Base-by-base conservation (phyloP, 1,140 invertebrate species). In the Whitmania pigra region DNA sequence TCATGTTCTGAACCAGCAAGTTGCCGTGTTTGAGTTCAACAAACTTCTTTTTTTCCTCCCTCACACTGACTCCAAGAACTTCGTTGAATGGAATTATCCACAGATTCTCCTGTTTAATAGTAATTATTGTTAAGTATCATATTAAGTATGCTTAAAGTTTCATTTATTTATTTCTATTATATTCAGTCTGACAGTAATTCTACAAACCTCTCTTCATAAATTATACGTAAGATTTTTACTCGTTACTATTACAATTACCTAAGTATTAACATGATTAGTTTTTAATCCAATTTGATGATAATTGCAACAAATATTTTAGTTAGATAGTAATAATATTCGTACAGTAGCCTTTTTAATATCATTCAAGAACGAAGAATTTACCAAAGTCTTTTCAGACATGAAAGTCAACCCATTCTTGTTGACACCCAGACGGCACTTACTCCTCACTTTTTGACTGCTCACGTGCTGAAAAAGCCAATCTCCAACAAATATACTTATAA, bases 391-490 rank as follows among this genome's bases (percentile, higher is more conserved):
- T 76, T 91, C 86, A 80, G 95, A 90, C 75, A 97, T 86, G 84
- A 97, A 94, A 79, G 94, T 90, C 20, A 97, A 91, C 40, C 94
- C 94, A 74, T 89, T 87, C 78, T 90, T 86, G 83, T 97, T 97
- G 43, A 98, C 86, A 29, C 94, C 93, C 77, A 97, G 83, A 79
- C 96, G 93, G 78, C 93, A 89, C 76, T 89, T 88, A 22, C 83
- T 82, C 71, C 84, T 82, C 76, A 92, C 89, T 74, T 88, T 86
- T 82, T 89, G 89, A 80, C 91, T 90, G n/a, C 86, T 86, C 69
- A 91, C 88, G 76, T 89, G 86, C 80, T 92, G 75, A 57, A 49
- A 49, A 11, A 67, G 72, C 22, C 73, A 66, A 49, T 17, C 2
- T 4, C 43, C 31, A 36, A 36, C 6, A 6, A 36, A 36, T 36